phyloP scores from a whole-genome alignment of 2,113 vertebrate species.

The Castor canadensis region DNA sequence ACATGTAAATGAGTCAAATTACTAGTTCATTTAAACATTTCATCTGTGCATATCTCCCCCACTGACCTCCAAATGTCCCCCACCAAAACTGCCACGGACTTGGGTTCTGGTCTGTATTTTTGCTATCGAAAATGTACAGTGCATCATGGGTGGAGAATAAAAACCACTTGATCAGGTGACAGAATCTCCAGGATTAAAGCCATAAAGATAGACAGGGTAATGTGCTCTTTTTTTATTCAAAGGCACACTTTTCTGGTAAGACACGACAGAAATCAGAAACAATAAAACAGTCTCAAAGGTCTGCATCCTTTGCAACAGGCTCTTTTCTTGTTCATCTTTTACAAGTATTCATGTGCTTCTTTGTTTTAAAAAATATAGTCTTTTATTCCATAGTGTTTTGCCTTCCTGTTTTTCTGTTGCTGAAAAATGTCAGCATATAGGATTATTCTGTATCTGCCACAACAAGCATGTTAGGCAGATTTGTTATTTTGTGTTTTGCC shows the following conservation, averaged over 20 bases:
- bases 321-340: not conserved
- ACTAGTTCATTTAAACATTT: not conserved
- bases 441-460: not conserved
- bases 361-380: not conserved
- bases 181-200: not conserved
- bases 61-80: not conserved
- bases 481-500: not conserved
- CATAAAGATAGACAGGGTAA: not conserved
- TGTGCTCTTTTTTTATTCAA: not conserved
- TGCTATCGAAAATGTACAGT: not conserved
- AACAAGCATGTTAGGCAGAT: not conserved
- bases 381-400: not conserved
- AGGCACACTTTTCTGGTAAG: not conserved
- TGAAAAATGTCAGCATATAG: not conserved
- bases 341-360: not conserved
- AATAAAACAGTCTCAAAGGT: not conserved
- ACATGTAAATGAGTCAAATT: not conserved
- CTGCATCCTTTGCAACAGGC: not conserved
- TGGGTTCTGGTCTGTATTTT: not conserved
- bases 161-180: not conserved
- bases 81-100: not conserved
- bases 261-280: not conserved
- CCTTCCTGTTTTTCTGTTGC: not conserved
- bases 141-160: not conserved
- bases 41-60: not conserved